Evolutionary conservation across 2,888 invertebrate species (phyloP).

Genomic region (Bombylius major): DNA sequence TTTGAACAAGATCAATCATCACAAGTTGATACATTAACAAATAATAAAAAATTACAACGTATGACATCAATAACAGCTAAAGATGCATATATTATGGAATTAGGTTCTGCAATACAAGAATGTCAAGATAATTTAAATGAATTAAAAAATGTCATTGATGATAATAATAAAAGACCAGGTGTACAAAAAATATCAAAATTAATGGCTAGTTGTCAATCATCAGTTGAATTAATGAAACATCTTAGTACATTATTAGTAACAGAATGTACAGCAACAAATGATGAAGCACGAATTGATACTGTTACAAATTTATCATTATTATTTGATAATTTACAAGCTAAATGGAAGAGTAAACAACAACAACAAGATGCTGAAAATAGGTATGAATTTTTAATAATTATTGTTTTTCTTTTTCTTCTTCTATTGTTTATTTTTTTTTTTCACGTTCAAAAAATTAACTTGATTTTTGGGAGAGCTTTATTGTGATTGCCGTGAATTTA

Average conservation of each 20-base stretch:
- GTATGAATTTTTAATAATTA: slow-evolving; percentile 36
- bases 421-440: too few species aligned
- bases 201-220: slow-evolving; percentile 65
- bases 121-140: slow-evolving; percentile 53
- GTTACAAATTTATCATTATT: slow-evolving; percentile 51
- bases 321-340: slow-evolving; percentile 54
- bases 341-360: slow-evolving; percentile 61
- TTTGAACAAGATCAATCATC: slow-evolving; percentile 66
- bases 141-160: slow-evolving; percentile 48
- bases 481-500: too few species aligned
- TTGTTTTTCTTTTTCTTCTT: too few species aligned
- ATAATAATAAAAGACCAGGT: slow-evolving; percentile 46
- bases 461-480: too few species aligned
- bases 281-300: slow-evolving; percentile 52
- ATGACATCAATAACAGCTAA: slow-evolving; percentile 65
- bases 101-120: slow-evolving; percentile 60
- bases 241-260: slow-evolving; percentile 59
- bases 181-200: slow-evolving; percentile 63
- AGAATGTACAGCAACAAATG: slow-evolving; percentile 56
- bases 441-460: too few species aligned
- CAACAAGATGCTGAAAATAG: slow-evolving; percentile 53
- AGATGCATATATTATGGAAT: slow-evolving; percentile 68
- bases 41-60: slow-evolving; percentile 38
- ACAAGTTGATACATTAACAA: slow-evolving; percentile 67
- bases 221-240: slow-evolving; percentile 69